phyloP scores from a whole-genome alignment of 2,888 invertebrate species.

The Conomelus anceps region DNA sequence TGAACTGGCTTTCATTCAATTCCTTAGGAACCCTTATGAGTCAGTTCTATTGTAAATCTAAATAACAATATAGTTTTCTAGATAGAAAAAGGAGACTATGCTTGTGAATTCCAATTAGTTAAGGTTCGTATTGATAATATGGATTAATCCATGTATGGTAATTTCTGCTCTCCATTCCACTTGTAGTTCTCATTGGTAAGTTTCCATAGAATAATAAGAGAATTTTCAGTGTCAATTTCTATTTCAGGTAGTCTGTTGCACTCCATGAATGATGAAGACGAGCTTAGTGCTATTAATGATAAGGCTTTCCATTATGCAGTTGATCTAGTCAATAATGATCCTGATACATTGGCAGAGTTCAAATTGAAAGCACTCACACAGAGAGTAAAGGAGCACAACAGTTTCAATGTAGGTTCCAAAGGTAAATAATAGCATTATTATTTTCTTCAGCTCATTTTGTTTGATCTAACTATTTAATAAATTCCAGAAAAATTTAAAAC shows the following conservation, averaged over 20 bases:
- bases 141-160: no score
- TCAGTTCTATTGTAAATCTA: no score
- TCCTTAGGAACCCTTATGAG: no score
- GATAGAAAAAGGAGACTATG: no score
- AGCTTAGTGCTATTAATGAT: not conserved
- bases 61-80: no score
- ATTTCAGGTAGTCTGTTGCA: not conserved
- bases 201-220: not conserved
- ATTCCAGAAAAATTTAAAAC: not conserved
- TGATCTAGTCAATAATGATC: not conserved
- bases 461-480: no score
- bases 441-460: not conserved
- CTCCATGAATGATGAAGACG: not conserved
- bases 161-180: no score
- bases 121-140: no score
- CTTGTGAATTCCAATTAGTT: no score
- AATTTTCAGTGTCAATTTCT: no score
- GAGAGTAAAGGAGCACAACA: not conserved
- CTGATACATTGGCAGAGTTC: not conserved
- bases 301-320: not conserved
- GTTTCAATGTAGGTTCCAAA: not conserved
- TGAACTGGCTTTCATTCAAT: no score
- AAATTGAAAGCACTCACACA: slow-evolving; percentile 5
- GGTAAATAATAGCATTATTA: not conserved
- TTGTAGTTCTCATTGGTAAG: not conserved